Conservation (phyloP, 2,113 vertebrate species). For the Callospermophilus lateralis region DNA sequence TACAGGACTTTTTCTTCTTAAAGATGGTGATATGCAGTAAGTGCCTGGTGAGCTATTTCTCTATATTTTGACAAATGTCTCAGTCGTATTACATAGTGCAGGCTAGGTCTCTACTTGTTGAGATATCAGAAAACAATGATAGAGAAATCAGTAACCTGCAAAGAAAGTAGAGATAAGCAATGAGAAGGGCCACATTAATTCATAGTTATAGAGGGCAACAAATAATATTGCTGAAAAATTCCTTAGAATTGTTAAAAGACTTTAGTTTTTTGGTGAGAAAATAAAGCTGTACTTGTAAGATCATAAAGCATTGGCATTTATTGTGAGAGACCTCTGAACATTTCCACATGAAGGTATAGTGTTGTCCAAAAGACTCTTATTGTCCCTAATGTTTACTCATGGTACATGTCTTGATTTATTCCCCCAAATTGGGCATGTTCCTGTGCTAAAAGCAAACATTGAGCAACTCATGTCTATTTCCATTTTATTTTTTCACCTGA, state of each 20-base stretch:
- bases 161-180: slow-evolving; percentile 28
- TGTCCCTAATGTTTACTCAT: slow-evolving; percentile 30
- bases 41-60: background rate
- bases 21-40: background rate
- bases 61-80: slow-evolving; percentile 25
- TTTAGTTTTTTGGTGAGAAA: background rate
- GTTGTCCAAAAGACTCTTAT: background rate
- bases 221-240: background rate
- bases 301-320: slow-evolving; percentile 32
- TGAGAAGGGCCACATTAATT: background rate
- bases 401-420: slow-evolving; percentile 33
- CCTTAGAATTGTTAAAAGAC: background rate
- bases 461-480: background rate
- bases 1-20: background rate
- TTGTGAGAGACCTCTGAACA: background rate
- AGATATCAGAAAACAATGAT: slow-evolving; percentile 7
- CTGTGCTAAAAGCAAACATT: background rate
- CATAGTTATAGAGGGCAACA: background rate
- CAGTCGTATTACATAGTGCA: background rate
- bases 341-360: background rate
- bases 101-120: background rate
- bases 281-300: background rate
- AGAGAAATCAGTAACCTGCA: background rate
- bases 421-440: slow-evolving; percentile 5
- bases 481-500: slow-evolving; percentile 41